Evolutionary conservation across 2,113 vertebrate genomes (phyloP), one percentile per base, ranked within the genome.

Genomic region (Embiotoca jacksoni): DNA sequence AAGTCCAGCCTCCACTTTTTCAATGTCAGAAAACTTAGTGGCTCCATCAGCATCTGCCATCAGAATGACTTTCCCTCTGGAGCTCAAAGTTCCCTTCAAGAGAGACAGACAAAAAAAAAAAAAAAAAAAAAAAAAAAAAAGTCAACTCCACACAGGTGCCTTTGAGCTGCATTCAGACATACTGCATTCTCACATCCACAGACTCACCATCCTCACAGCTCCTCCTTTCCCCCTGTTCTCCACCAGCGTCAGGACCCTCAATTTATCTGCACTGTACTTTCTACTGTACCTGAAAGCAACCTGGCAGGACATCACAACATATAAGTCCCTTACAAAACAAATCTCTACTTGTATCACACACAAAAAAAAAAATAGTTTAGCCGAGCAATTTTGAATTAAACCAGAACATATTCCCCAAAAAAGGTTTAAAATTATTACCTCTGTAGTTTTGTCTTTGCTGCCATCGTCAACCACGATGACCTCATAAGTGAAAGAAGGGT

Each of bases 11-110:
- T 99, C 98, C 69, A 98, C 90, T 92, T 98, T 98, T 82, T 96
- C 96, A 73, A 98, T 54, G 89, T 99, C 98, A 79, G 93, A 89
- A 92, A 99, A 99, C 91, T 97, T 97, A 41, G 97, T 99, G 72
- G 98, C 98, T 84, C 98, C 98, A 14, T 99, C 98, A 47, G 98
- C 98, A 85, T 99, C 98, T 1, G 97, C 98, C 98, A 99, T 99
- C 31, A 99, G 95, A 63, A 99, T 95, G 56, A 94, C 89, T 70
- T 92, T 91, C 0, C 98, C 98, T 33, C 96, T 95, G 87, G 94
- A 96, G 87, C 95, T 95, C 72, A 98, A 91, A n/a, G 96, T 93
- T 81, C 98, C 98, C 98, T 99, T 83, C 41, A 60, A 31, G 14
- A n/a, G 7, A 49, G 13, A 60, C 32, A 61, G 2, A 49, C 16